Conservation (phyloP, 1,140 invertebrate species). For the Melitaea cinxia region DNA sequence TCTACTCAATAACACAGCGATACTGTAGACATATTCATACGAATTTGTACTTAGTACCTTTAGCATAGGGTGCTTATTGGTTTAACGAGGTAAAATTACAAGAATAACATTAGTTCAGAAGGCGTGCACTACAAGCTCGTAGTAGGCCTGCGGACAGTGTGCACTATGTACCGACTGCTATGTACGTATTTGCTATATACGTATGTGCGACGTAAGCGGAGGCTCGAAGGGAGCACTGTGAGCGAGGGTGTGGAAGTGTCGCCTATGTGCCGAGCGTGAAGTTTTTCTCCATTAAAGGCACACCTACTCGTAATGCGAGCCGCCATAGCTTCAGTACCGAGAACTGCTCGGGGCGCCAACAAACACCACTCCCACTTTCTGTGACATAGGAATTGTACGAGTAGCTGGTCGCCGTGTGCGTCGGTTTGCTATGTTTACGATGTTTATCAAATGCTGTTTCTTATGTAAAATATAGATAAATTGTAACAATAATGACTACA, state of each 20-base stretch:
- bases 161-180: not conserved
- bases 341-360: too few species aligned
- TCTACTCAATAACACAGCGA: constrained; percentile 4
- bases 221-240: not conserved
- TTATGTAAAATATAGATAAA: too few species aligned
- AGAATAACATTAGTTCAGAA: not conserved
- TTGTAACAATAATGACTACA: too few species aligned
- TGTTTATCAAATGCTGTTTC: too few species aligned
- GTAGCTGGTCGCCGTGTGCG: too few species aligned
- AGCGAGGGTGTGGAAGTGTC: not conserved
- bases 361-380: too few species aligned
- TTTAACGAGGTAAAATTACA: not conserved
- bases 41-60: not conserved
- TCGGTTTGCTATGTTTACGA: too few species aligned
- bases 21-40: not conserved
- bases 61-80: not conserved
- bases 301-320: not conserved
- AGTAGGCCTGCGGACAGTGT: not conserved
- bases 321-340: too few species aligned
- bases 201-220: not conserved
- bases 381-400: too few species aligned
- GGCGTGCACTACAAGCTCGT: not conserved
- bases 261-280: not conserved
- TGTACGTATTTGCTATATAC: not conserved
- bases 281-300: not conserved